Base-by-base conservation (phyloP, 2,113 vertebrate genomes). In the Ammodytes dubius region DNA sequence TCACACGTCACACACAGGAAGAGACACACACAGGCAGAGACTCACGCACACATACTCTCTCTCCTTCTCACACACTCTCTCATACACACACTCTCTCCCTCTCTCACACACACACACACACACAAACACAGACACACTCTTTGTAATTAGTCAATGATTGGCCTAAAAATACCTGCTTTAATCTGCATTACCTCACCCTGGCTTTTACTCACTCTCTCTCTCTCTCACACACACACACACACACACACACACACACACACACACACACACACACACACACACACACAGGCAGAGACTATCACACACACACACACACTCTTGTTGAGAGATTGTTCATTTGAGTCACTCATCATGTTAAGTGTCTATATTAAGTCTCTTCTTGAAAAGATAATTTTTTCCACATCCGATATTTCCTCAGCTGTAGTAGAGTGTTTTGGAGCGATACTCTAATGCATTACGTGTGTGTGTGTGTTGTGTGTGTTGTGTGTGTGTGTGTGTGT, bases 131-230 rank as follows among this genome's bases (percentile, higher is more conserved):
- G 1, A 56, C 70, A 47, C 65, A n/a, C 42, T 60, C 43, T 56
- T 52, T 80, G 65, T 85, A 83, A 89, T 92, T 85, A 91, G 88
- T 68, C 63, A 54, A 65, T 82, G 75, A 90, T 89, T 71, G 78
- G 69, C 37, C 50, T 83, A 86, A 83, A 87, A 90, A 92, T 88
- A 88, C 19, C 57, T 66, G 45, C 8, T 42, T 65, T 74, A 65
- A 81, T 83, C 49, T 83, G 79, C 54, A 74, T 89, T 73, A 84
- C 68, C 64, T 85, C 60, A 82, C n/a, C 5, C 0, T 43, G 68
- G 68, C 52, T 74, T 87, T 79, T 82, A 53, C 52, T 27, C 27
- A 1, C 27, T 27, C 27, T 27, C 27, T 27, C 27, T 27, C 27
- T 27, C 27, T 27, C 27, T 27, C 27, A n/a, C n/a, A n/a, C n/a